Base-by-base conservation (phyloP, 2,113 vertebrate species). In the Epinephelus lanceolatus region DNA sequence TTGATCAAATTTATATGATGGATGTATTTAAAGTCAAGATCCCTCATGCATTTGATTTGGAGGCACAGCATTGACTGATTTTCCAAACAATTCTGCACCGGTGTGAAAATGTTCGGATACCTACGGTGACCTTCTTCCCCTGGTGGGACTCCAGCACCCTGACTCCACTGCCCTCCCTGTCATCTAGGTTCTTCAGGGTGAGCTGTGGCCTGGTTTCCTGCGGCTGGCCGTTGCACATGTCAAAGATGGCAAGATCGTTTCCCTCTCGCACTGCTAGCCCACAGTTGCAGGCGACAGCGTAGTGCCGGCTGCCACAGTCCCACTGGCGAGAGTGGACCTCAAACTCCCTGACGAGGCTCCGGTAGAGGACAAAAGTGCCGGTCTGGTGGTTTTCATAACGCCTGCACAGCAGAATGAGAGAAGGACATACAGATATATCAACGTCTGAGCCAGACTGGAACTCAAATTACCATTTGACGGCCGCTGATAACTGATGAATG, bases 71-170 rank as follows among this genome's bases (percentile, higher is more conserved):
- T 37, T 37, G 33, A 37, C 33, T 12, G 12, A 42, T 45, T 63
- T 33, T 25, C 23, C 55, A 68, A 30, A 56, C 11, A 12, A 74
- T 63, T 63, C 59, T 59, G 40, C 30, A 51, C 14, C 75, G 21
- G 67, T 53, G 66, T 84, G 51, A 66, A 91, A 81, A 80, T 69
- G 63, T 87, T 49, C 3, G 75, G 90, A 92, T 92, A 94, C 95
- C 0, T 95, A 96, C 96, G 70, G 95, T 97, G 80, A 97, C 92
- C 93, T 97, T 97, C 78, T 94, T 96, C 25, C 95, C 96, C 77
- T 95, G 94, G 1, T 96, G 96, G 25, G 95, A 90, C 90, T 96
- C 93, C 3, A 95, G 86, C 86, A 97, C 94, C 85, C 89, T 93
- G 82, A 95, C 90, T 33, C 79, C 88, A 0, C 88, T 81, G 0